Evolutionary conservation across 2,888 invertebrate species (phyloP), one percentile per base, ranked within the genome.

Genomic region (Coenonympha glycerion): DNA sequence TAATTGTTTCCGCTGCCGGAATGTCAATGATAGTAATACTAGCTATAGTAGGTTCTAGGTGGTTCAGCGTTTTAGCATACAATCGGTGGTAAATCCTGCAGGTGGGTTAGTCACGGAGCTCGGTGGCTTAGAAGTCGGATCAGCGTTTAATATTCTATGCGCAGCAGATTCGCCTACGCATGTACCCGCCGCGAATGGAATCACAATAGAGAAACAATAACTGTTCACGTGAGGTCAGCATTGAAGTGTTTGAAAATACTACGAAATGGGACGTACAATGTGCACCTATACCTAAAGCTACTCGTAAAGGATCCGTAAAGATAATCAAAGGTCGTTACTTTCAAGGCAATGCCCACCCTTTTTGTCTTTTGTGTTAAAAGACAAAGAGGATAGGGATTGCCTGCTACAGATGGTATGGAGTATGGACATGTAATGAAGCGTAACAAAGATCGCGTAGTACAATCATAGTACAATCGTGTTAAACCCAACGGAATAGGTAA

Each of bases 51-150:
- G 56, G 56, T 44, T 36, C 50, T 64, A 59, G 58, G 60, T 62
- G 59, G 63, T 63, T 65, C 51, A 48, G 57, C 69, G 75, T 63
- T 58, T 85, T 84, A 75, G 76, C 83, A 84, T 85, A 85, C 85
- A 85, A 84, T 83, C 75, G 76, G 54, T 73, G 73, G 79, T 79
- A 78, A 83, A 76, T 73, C 82, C 78, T 76, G 61, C 72, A 69
- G 68, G 66, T 73, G 73, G 71, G 73, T 83, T 79, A 82, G 82
- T 84, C 83, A 85, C 74, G 83, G 81, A 77, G 56, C 83, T 85
- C 74, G 83, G 81, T 78, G 56, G 63, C 67, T 77, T 64, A 70
- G 74, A 24, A 15, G 39, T 39, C 15, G 22, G 13, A 79, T 77
- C 69, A 65, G 58, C 60, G 56, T 64, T 85, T 82, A 74, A 73